phyloP scores from a whole-genome alignment of 2,888 invertebrate species.

The Clanis bilineata region DNA sequence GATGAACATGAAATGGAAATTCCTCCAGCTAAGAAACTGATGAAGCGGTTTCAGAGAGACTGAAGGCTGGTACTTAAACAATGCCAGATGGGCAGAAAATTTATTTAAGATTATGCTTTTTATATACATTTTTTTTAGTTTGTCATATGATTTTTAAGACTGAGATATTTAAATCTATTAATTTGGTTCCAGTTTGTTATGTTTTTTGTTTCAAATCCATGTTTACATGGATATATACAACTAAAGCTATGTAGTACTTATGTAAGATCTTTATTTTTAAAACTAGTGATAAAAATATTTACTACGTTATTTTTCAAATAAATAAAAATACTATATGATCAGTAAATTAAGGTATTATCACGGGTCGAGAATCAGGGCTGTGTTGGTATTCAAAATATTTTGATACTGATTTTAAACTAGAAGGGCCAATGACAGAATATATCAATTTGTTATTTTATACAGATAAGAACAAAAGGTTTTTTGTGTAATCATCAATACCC shows the following conservation, averaged over 20 bases:
- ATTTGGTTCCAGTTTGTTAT: background rate
- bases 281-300: too few relatives aligned
- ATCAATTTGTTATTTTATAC: too few relatives aligned
- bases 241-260: background rate
- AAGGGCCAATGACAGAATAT: too few relatives aligned
- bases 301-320: too few relatives aligned
- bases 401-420: too few relatives aligned
- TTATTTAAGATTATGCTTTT: background rate
- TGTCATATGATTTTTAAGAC: conserved; percentile 4
- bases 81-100: background rate
- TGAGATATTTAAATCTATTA: background rate
- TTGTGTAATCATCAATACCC: background rate
- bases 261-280: background rate
- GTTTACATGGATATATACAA: background rate
- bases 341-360: too few relatives aligned
- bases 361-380: too few relatives aligned
- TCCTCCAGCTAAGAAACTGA: conserved; percentile 54
- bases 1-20: conserved; percentile 51
- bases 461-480: background rate
- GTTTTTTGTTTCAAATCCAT: background rate
- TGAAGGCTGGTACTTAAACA: conserved; percentile 7
- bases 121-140: background rate
- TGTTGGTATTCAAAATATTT: too few relatives aligned
- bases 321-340: too few relatives aligned
- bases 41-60: conserved; percentile 35